Percentiles rank a stretch among this genome's conserved stretches.
Evolutionary conservation across 2,113 vertebrate genomes (phyloP).

Genomic region (Bujurquina vittata): DNA sequence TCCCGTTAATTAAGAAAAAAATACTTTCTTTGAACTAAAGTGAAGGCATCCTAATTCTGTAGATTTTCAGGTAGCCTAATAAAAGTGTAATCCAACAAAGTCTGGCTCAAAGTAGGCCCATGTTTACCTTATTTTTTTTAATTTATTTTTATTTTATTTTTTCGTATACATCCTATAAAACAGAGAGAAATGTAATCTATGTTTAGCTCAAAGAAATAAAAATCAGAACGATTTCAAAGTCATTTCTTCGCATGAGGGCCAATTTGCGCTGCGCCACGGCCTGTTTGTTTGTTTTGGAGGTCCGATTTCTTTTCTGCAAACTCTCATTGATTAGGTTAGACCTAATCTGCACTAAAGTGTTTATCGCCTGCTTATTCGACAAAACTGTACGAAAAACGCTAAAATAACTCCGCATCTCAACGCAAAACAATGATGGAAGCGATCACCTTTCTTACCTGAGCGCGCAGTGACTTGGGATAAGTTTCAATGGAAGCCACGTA

Average conservation of each 20-base stretch:
- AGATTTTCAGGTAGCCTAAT: background rate
- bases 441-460: conserved; percentile 46
- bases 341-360: background rate
- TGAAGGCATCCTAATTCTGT: background rate
- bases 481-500: background rate
- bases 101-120: background rate
- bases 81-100: background rate
- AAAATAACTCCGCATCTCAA: background rate
- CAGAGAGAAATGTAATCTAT: background rate
- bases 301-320: background rate
- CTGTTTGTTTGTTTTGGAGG: background rate
- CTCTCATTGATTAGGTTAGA: background rate
- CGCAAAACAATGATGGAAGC: background rate
- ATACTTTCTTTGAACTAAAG: background rate
- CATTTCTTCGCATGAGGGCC: background rate
- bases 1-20: background rate
- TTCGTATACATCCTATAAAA: background rate
- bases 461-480: background rate
- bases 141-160: background rate
- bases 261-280: background rate
- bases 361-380: background rate
- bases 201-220: background rate
- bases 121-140: fast-evolving
- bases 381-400: background rate
- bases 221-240: background rate